Conservation (phyloP, 2,888 invertebrate genomes). For the Drosophila falleni region DNA sequence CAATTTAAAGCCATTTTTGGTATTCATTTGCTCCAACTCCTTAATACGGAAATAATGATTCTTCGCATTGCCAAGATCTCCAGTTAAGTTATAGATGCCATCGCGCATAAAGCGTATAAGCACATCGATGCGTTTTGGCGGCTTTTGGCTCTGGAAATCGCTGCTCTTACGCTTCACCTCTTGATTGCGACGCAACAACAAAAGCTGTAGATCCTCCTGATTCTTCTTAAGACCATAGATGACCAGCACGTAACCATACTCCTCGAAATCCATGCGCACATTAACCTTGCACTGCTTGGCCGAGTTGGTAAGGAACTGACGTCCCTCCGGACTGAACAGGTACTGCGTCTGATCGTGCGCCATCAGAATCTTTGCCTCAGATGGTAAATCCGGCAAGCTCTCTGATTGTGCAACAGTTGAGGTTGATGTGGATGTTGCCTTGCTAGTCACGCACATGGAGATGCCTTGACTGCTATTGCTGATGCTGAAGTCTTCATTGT, state of each 20-base stretch:
- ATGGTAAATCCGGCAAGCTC: slow-evolving; percentile 64
- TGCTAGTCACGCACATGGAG: slow-evolving; percentile 69
- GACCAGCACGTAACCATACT: slow-evolving; percentile 85
- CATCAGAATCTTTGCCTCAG: slow-evolving; percentile 86
- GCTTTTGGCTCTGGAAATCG: slow-evolving; percentile 72
- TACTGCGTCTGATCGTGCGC: slow-evolving; percentile 86
- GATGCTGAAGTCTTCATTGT: slow-evolving; percentile 25
- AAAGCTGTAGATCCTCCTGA: slow-evolving; percentile 87
- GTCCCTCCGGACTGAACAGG: slow-evolving; percentile 86
- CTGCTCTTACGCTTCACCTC: slow-evolving; percentile 67
- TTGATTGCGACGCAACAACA: slow-evolving; percentile 85
- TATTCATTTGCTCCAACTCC: slow-evolving; percentile 85
- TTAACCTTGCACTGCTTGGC: slow-evolving; percentile 83
- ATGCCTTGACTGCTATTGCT: slow-evolving; percentile 60
- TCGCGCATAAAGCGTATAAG: slow-evolving; percentile 83
- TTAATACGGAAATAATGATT: slow-evolving; percentile 85
- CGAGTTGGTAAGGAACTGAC: slow-evolving; percentile 85
- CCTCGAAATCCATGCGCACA: slow-evolving; percentile 83
- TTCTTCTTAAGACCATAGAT: slow-evolving; percentile 86
- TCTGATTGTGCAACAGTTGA: slow-evolving; percentile 1
- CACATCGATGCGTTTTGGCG: slow-evolving; percentile 81
- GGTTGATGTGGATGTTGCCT: neutral
- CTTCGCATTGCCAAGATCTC: slow-evolving; percentile 86
- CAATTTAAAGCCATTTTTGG: slow-evolving; percentile 84
- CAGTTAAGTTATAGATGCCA: slow-evolving; percentile 72